Evolutionary conservation across 2,888 invertebrate genomes (phyloP), one percentile per base, ranked within the genome.

Genomic region (Oscheius sp.): DNA sequence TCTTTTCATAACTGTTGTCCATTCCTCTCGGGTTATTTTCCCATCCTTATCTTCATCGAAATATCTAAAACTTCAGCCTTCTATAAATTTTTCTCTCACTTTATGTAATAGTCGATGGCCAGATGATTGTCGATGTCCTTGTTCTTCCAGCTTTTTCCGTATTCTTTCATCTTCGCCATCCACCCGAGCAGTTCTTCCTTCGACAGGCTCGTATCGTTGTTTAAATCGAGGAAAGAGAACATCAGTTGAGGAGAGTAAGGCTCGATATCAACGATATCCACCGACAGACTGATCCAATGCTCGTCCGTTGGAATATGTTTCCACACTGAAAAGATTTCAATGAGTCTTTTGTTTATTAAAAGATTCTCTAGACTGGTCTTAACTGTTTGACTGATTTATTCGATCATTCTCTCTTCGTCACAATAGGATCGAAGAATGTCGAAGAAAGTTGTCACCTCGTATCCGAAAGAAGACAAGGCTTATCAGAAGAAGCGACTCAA

Each of bases 261-360:
- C 38, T 81, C 75, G 3, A 85, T 75, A 30, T 74, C 62, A 41
- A 84, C 61, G 74, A 83, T 73, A 65, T 85, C 85, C 28, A 85
- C 71, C 61, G 81, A 75, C 70, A 85, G 67, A 17, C 74, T 75
- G 50, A 86, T 61, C 86, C 86, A 86, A 68, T 86, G 86, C 68
- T 86, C 86, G 57, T 86, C 85, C 50, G 80, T 83, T 4, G 86
- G 86, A 38, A 86, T 75, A 56, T 78, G 56, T 41, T 84, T 85
- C 86, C 86, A 86, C 1, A 84, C 86, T 84, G 66, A 54, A 83
- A 74, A 41, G 5, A 4, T 20, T 41, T 12, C 12, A 12, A 41
- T 41, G n/a, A n/a, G n/a, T n/a, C n/a, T n/a, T n/a, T n/a, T n/a
- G n/a, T n/a, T n/a, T n/a, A n/a, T n/a, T n/a, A n/a, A n/a, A n/a